Evolutionary conservation across 2,113 vertebrate species (phyloP).

Genomic region (Hydropotes inermis): DNA sequence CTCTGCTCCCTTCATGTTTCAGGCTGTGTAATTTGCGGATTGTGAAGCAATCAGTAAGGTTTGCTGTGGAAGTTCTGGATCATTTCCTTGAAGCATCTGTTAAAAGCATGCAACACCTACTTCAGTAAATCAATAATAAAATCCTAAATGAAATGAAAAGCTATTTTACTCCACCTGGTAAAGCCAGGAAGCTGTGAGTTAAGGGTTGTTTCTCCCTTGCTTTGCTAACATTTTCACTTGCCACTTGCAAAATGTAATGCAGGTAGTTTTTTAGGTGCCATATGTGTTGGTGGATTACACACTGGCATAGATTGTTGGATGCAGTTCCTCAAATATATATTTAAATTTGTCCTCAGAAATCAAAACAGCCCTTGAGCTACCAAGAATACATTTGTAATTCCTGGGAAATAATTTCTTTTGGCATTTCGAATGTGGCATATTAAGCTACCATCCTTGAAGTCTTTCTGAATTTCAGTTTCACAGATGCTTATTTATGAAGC

Average conservation of each 20-base stretch:
- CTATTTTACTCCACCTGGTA: background rate
- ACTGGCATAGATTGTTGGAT: conserved; percentile 31
- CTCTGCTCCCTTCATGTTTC: background rate
- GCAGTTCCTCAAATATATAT: conserved; percentile 30
- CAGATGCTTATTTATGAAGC: background rate
- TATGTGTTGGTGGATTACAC: conserved; percentile 25
- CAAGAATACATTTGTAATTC: conserved; percentile 52
- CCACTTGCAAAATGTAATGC: background rate
- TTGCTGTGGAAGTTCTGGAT: background rate
- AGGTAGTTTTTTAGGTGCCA: background rate
- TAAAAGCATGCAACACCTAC: background rate
- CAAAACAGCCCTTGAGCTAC: conserved; percentile 40
- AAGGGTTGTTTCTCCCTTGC: background rate
- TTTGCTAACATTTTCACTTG: background rate
- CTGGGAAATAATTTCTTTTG: conserved; percentile 8
- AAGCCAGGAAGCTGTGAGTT: background rate
- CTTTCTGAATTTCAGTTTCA: background rate
- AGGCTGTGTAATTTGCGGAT: background rate
- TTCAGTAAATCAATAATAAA: background rate
- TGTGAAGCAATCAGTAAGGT: background rate
- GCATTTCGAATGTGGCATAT: background rate
- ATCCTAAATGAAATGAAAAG: background rate
- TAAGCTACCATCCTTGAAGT: background rate
- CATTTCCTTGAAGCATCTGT: conserved; percentile 16
- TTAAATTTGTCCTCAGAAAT: conserved; percentile 63